phyloP scores from a whole-genome alignment of 2,888 invertebrate genomes.

The Tiliacea aurago region DNA sequence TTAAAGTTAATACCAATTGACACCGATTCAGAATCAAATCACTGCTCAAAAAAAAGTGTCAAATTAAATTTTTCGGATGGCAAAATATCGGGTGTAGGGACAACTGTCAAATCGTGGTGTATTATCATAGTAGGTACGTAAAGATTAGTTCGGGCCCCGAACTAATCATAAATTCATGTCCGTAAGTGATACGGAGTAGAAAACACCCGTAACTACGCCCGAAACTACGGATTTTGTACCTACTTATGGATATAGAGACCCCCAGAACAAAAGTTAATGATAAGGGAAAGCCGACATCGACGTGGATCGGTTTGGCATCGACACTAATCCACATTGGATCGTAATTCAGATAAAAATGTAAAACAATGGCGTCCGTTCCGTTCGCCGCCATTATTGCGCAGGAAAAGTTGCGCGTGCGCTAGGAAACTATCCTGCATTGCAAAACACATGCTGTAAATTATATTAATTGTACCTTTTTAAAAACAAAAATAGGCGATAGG shows the following conservation, averaged over 20 bases:
- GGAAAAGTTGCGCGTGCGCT: constrained; percentile 60
- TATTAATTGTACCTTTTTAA: constrained; percentile 71
- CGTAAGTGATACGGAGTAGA: too few relatives aligned
- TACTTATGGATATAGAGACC: too few relatives aligned
- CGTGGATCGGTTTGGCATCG: constrained; percentile 71
- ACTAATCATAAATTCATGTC: too few relatives aligned
- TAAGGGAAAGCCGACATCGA: constrained; percentile 71
- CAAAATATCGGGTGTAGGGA: too few relatives aligned
- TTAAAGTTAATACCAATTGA: constrained; percentile 46
- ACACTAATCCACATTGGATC: constrained; percentile 83
- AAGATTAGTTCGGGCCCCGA: too few relatives aligned
- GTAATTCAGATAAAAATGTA: constrained; percentile 78
- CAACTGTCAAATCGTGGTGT: too few relatives aligned
- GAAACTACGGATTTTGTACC: too few relatives aligned
- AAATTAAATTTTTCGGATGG: too few relatives aligned
- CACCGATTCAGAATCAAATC: constrained; percentile 53
- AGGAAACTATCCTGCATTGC: constrained; percentile 74
- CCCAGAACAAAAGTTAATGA: constrained; percentile 39
- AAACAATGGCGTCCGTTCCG: constrained; percentile 77
- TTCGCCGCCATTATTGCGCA: constrained; percentile 74
- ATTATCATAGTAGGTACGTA: too few relatives aligned
- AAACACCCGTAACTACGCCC: too few relatives aligned
- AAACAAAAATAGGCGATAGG: constrained; percentile 63
- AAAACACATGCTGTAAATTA: constrained; percentile 70
- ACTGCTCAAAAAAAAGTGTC: too few relatives aligned